Conservation (phyloP, 2,888 invertebrate genomes). For the Andrena chrysosceles region DNA sequence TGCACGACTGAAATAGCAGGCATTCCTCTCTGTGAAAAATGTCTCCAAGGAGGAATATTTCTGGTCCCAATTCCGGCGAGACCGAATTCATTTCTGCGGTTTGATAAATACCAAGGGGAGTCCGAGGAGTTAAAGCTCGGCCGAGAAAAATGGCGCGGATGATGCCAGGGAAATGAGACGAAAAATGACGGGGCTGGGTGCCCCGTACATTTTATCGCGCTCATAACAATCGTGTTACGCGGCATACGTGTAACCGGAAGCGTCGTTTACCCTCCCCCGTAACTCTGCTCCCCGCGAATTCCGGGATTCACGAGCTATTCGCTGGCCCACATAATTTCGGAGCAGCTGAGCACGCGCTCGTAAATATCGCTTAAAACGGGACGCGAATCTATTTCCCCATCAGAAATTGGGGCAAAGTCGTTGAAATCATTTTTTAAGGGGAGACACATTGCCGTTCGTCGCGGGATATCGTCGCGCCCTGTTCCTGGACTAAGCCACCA, state of each 20-base stretch:
- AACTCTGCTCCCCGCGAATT: conserved; percentile 4
- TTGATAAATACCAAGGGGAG: background rate
- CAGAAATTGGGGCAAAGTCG: conserved; percentile 44
- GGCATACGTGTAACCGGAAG: conserved; percentile 6
- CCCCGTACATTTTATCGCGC: conserved; percentile 14
- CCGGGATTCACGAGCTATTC: conserved; percentile 30
- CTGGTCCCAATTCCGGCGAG: background rate
- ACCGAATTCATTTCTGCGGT: background rate
- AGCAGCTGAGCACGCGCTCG: conserved; percentile 27
- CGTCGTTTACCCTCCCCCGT: conserved; percentile 18
- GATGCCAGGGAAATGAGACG: conserved; percentile 3
- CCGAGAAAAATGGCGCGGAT: conserved; percentile 1
- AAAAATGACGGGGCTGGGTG: conserved; percentile 11
- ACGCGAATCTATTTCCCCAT: conserved; percentile 16
- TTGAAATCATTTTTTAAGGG: conserved; percentile 35
- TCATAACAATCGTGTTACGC: conserved; percentile 24
- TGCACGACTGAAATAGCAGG: background rate
- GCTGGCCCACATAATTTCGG: conserved; percentile 35
- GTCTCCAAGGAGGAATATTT: background rate
- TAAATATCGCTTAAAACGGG: conserved; percentile 42
- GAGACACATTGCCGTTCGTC: background rate
- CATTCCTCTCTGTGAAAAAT: background rate
- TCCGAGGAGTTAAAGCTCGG: background rate
- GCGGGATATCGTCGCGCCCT: background rate
- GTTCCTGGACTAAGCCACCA: background rate